phyloP scores from a whole-genome alignment of 2,888 invertebrate species.

The Agelastica alni region DNA sequence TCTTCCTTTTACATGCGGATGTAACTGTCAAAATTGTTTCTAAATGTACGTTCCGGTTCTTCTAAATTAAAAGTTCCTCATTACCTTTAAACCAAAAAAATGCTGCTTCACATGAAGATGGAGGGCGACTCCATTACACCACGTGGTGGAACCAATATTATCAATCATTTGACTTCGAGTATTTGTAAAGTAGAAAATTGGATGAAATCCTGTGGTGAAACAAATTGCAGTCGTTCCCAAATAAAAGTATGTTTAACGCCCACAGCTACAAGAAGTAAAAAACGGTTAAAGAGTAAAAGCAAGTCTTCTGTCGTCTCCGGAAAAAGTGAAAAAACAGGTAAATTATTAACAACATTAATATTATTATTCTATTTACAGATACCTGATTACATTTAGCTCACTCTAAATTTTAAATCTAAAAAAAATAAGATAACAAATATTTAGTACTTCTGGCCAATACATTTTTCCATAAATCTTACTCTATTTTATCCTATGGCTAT shows the following conservation, averaged over 20 bases:
- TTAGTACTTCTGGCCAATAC: too few relatives aligned
- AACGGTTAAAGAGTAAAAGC: neutral
- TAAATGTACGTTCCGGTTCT: neutral
- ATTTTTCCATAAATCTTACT: too few relatives aligned
- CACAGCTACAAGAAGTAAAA: neutral
- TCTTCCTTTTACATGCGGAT: too few relatives aligned
- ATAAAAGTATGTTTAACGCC: neutral
- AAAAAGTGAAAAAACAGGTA: conserved; percentile 5
- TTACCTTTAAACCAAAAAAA: neutral
- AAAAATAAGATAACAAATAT: too few relatives aligned
- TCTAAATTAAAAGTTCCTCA: conserved; percentile 9
- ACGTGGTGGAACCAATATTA: neutral
- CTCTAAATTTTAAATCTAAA: too few relatives aligned
- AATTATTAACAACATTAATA: neutral
- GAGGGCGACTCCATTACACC: neutral
- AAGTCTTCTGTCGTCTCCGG: neutral
- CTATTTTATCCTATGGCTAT: too few relatives aligned
- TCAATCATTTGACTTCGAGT: neutral
- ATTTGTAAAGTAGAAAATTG: conserved; percentile 4
- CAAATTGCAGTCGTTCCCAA: neutral
- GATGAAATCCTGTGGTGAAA: conserved; percentile 3
- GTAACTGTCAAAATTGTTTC: conserved; percentile 1
- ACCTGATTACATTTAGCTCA: too few relatives aligned
- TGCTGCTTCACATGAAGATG: neutral
- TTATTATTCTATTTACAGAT: too few relatives aligned